Base-by-base conservation (phyloP, 2,797 vertebrate genomes). In the Danio jaintianensis region DNA sequence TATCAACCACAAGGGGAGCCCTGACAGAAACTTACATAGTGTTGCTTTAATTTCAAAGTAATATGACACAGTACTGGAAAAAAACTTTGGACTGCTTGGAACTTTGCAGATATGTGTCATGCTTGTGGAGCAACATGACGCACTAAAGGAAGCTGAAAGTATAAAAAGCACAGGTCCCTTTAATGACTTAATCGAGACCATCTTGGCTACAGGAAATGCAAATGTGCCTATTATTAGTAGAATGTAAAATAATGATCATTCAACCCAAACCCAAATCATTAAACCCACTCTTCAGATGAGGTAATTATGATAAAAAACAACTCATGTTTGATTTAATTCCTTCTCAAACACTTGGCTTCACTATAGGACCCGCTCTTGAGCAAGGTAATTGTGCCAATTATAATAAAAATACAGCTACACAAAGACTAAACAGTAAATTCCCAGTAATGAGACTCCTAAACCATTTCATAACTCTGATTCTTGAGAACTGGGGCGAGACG, bases 191-290 rank as follows among this genome's bases (percentile, higher is more conserved):
- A 2, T 10, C 42, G 68, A 22, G 18, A 43, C 7, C 40, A 58
- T 22, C 1, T 15, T 22, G 40, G 53, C 4, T 13, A 58, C 18
- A 45, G 40, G 18, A 72, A 58, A 58, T 58, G 18, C 7, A 45
- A 58, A 43, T 22, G 18, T 15, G 38, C 12, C 5, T 12, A 52
- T 7, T 52, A 15, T 69, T 29, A 29, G 29, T 69, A 29, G 15
- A 52, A 20, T 70, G n/a, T 4, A 70, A 55, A 42, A 55, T 55
- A 55, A 70, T 42, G 36, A n/a, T 53, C 0, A 55, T 70, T 72
- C 5, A 22, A 13, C 29, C 22, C 40, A 45, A 45, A 18, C 11
- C 9, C 40, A 64, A 56, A 43, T 29, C 29, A 29, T 29, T 29
- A 29, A 29, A 29, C 29, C 29, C 29, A 29, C 29, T 29, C 29